These are phyloP conservation scores for Karalla daura DNA, from an alignment of 2,797 vertebrate genomes.

Conservation along the genomic window DNA sequence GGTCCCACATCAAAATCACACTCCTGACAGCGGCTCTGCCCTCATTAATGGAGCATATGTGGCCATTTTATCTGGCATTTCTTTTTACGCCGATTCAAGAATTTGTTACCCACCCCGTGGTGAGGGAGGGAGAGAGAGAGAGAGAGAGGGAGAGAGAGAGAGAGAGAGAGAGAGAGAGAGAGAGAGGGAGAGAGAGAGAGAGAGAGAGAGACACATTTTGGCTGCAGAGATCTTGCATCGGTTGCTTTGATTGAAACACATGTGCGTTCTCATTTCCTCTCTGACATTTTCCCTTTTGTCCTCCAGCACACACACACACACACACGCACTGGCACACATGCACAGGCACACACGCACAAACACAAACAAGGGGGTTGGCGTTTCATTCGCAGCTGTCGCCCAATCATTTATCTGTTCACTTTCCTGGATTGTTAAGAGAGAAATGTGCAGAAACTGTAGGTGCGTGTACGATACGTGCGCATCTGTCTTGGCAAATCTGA, in stretches of 20 bases:
- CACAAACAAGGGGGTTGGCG: too few species aligned
- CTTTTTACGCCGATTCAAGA: slow-evolving; percentile 67
- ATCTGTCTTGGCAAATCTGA: too few species aligned
- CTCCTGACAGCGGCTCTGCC: slow-evolving; percentile 18
- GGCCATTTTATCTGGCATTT: slow-evolving; percentile 64
- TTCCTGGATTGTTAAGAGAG: too few species aligned
- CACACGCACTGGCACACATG: neutral
- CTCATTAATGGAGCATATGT: slow-evolving; percentile 66
- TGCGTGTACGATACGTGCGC: too few species aligned
- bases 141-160: slow-evolving; percentile 33
- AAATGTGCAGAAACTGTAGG: too few species aligned
- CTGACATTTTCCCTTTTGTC: neutral
- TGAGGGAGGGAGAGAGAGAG: slow-evolving; percentile 34
- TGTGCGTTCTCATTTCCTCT: neutral
- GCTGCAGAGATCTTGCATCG: slow-evolving; percentile 16
- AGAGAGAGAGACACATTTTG: slow-evolving; percentile 24
- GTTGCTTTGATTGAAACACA: slow-evolving; percentile 6
- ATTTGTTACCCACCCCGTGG: slow-evolving; percentile 34
- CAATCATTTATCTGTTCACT: too few species aligned
- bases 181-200: neutral
- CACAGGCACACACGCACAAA: neutral
- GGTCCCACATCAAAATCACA: slow-evolving; percentile 23
- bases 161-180: neutral
- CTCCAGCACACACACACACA: neutral
- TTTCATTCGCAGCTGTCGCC: too few species aligned